These are phyloP conservation scores for Reinhardtius hippoglossoides DNA, from an alignment of 2,113 vertebrate species.

Conservation along the genomic window DNA sequence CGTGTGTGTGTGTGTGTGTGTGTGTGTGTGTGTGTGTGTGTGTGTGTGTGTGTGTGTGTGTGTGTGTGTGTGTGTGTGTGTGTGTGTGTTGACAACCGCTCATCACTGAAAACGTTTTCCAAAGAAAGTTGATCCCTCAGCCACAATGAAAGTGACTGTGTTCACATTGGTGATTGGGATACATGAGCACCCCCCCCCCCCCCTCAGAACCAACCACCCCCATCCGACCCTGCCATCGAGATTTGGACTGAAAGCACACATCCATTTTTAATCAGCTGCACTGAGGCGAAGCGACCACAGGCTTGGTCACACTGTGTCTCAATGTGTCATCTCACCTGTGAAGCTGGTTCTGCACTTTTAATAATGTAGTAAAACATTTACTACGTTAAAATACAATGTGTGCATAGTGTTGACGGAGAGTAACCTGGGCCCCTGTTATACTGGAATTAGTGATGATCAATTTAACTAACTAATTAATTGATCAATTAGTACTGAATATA, in stretches of 20 bases:
- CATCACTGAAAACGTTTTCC: constrained; percentile 42
- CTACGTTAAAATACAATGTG: too few relatives aligned
- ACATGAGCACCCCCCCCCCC: constrained; percentile 6
- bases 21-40: constrained; percentile 25
- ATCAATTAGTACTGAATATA: too few relatives aligned
- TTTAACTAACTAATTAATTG: too few relatives aligned
- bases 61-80: constrained; percentile 8
- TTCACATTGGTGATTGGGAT: constrained; percentile 55
- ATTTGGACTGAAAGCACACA: constrained; percentile 33
- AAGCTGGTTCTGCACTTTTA: too few relatives aligned
- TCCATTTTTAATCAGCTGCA: neutral
- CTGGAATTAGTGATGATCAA: too few relatives aligned
- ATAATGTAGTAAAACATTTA: too few relatives aligned
- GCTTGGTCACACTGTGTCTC: too few relatives aligned
- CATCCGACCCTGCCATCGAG: neutral
- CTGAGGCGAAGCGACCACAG: too few relatives aligned
- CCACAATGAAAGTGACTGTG: constrained; percentile 45
- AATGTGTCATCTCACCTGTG: too few relatives aligned
- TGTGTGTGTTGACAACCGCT: constrained; percentile 26
- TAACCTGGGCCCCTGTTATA: too few relatives aligned
- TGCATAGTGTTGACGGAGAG: too few relatives aligned
- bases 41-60: constrained; percentile 20
- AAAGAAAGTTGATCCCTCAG: constrained; percentile 64
- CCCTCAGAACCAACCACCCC: neutral
- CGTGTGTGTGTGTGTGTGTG: constrained; percentile 13